Percentiles rank a stretch among this genome's conserved stretches.
phyloP scores from a whole-genome alignment of 2,888 invertebrate genomes.

The Schrankia costaestrigalis region DNA sequence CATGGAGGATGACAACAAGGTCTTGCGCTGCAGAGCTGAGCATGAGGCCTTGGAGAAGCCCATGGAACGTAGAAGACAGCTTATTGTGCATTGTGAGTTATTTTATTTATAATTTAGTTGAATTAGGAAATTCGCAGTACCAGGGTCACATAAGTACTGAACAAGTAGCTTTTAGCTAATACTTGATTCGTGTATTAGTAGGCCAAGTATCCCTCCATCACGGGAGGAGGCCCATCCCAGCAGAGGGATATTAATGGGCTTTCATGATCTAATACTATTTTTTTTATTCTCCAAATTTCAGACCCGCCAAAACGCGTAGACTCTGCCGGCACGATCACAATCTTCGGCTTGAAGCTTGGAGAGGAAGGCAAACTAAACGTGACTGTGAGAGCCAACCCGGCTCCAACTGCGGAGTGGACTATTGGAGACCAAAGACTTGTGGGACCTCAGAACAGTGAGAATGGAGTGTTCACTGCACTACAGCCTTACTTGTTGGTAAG shows the following conservation, averaged over 20 bases:
- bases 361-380: constrained; percentile 86
- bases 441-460: constrained; percentile 34
- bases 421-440: constrained; percentile 69
- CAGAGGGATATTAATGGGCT: neutral
- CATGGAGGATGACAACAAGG: constrained; percentile 84
- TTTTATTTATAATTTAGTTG: neutral
- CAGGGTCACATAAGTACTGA: too few relatives aligned
- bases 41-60: constrained; percentile 82
- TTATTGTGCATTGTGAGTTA: constrained; percentile 61
- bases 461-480: constrained; percentile 40
- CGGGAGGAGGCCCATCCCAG: neutral
- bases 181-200: neutral
- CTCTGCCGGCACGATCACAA: constrained; percentile 75
- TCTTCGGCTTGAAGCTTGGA: constrained; percentile 87
- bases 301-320: constrained; percentile 83
- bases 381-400: constrained; percentile 86
- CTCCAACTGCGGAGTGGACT: constrained; percentile 85
- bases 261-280: too few relatives aligned
- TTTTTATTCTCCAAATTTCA: too few relatives aligned
- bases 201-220: neutral
- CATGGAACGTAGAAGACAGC: constrained; percentile 47
- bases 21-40: constrained; percentile 83
- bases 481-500: constrained; percentile 57
- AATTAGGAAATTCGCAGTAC: too few relatives aligned
- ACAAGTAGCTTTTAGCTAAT: too few relatives aligned